These are phyloP conservation scores for Apoderus coryli DNA, from an alignment of 2,888 invertebrate species.

Conservation along the genomic window DNA sequence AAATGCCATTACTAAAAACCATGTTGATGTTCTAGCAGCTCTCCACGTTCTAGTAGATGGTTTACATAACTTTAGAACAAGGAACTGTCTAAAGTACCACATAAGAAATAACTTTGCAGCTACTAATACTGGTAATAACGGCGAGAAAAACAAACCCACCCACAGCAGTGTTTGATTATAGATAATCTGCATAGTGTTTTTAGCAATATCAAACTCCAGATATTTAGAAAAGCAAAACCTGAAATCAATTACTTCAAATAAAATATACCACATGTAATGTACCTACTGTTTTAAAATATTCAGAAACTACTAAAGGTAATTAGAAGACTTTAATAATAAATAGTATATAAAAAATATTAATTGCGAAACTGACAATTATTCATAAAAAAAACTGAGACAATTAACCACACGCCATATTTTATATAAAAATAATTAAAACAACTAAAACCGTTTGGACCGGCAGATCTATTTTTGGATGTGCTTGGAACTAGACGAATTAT, in stretches of 20 bases:
- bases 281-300: background rate
- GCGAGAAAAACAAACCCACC: constrained; percentile 61
- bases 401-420: too few relatives aligned
- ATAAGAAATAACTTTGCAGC: constrained; percentile 53
- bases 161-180: constrained; percentile 69
- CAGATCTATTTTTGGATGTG: too few relatives aligned
- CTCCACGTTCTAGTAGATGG: constrained; percentile 52
- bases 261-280: background rate
- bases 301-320: background rate
- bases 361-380: too few relatives aligned
- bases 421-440: too few relatives aligned
- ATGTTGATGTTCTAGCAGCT: constrained; percentile 62
- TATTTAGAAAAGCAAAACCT: background rate
- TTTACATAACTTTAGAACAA: constrained; percentile 48
- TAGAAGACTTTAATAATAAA: too few relatives aligned
- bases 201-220: constrained; percentile 55
- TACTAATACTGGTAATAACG: constrained; percentile 48
- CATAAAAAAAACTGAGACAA: too few relatives aligned
- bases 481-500: too few relatives aligned
- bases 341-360: too few relatives aligned
- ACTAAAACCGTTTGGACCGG: too few relatives aligned
- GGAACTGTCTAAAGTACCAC: constrained; percentile 54
- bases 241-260: background rate
- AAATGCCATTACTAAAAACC: constrained; percentile 53
- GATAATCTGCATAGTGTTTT: constrained; percentile 60